Percentiles rank a stretch among this genome's conserved stretches.
phyloP scores from a whole-genome alignment of 1,140 invertebrate genomes.

The Aplysia californica region DNA sequence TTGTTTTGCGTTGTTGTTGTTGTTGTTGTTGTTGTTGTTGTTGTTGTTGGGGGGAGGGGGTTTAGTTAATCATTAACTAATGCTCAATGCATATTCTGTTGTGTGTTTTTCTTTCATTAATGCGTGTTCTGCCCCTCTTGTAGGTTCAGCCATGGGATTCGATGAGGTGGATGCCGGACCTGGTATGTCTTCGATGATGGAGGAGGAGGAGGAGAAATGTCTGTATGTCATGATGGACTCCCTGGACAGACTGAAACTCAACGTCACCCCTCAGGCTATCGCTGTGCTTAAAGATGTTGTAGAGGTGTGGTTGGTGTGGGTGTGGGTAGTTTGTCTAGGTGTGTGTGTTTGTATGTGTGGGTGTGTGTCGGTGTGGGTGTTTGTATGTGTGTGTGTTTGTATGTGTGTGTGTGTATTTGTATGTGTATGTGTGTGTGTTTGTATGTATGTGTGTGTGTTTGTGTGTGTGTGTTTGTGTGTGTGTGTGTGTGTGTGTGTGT shows the following conservation, averaged over 20 bases:
- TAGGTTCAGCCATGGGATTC: conserved; percentile 31
- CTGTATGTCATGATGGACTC: conserved; percentile 78
- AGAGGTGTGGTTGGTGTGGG: conserved; percentile 37
- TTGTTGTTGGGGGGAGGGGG: no score
- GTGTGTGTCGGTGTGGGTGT: no score
- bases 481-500: no score
- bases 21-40: no score
- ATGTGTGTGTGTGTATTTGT: no score
- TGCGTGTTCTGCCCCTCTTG: not conserved
- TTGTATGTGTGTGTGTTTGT: no score
- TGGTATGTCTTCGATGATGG: conserved; percentile 67
- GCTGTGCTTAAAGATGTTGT: conserved; percentile 74
- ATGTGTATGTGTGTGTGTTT: no score
- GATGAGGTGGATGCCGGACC: conserved; percentile 57
- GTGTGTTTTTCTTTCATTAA: not conserved
- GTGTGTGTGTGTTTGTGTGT: no score
- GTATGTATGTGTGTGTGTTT: no score
- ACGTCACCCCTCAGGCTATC: conserved; percentile 75
- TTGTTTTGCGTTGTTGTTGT: no score
- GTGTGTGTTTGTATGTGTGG: no score
- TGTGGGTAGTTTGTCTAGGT: not conserved
- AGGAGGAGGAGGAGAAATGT: conserved; percentile 68
- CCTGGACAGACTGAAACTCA: conserved; percentile 77
- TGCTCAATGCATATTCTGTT: conserved; percentile 1
- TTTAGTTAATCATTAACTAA: not conserved